These are phyloP conservation scores for Gymnosoma rotundatum DNA, from an alignment of 2,888 invertebrate genomes.

Conservation along the genomic window DNA sequence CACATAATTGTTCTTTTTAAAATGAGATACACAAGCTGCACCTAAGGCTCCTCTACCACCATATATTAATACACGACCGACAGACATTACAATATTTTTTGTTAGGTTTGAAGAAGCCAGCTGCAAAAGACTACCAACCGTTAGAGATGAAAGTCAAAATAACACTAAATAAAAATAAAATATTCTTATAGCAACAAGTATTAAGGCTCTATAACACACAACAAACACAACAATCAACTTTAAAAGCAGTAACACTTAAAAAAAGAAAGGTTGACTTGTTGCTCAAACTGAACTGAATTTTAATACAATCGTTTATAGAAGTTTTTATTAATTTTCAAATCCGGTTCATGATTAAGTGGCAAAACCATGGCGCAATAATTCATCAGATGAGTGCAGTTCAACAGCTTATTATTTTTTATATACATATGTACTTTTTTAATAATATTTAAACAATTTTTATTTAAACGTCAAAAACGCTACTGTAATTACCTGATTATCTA, in stretches of 20 bases:
- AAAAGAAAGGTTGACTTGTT: constrained; percentile 45
- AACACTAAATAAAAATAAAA: constrained; percentile 43
- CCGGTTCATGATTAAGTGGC: constrained; percentile 36
- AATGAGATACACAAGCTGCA: constrained; percentile 92
- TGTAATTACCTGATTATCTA: too few relatives aligned
- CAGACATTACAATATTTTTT: constrained; percentile 82
- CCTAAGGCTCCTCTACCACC: constrained; percentile 98
- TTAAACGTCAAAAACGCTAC: too few relatives aligned
- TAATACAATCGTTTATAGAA: background rate
- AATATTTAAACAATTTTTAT: too few relatives aligned
- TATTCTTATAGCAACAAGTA: too few relatives aligned
- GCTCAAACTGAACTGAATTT: constrained; percentile 12
- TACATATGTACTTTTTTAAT: too few relatives aligned
- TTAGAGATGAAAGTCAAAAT: constrained; percentile 21
- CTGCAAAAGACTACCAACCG: constrained; percentile 36
- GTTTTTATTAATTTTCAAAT: constrained; percentile 7
- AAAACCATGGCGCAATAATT: too few relatives aligned
- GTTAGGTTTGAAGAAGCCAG: constrained; percentile 20
- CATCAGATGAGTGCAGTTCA: too few relatives aligned
- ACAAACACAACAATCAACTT: background rate
- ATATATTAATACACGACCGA: constrained; percentile 92
- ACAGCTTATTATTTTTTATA: too few relatives aligned
- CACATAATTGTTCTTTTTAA: constrained; percentile 95
- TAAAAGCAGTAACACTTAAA: constrained; percentile 42
- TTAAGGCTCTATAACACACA: background rate